Base-by-base conservation (phyloP, 2,113 vertebrate species). In the Arenaria interpres region DNA sequence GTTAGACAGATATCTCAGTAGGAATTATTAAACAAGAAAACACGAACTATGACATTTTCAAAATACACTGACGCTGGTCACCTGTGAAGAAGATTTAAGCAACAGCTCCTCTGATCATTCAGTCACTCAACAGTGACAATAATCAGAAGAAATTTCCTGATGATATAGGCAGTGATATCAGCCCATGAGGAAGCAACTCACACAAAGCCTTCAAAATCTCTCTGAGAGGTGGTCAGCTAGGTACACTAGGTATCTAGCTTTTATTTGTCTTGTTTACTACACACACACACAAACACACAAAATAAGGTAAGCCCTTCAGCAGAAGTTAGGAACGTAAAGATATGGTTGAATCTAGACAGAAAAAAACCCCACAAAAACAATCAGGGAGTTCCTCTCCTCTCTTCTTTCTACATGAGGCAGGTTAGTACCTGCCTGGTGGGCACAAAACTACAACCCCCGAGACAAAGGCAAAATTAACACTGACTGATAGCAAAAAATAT, bases 11-110 rank as follows among this genome's bases (percentile, higher is more conserved):
- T 54, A 51, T 57, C 56, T 80, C 43, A 50, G 41, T 35, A 86
- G 17, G 30, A 87, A 69, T 80, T 73, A 86, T n/a, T 56, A 80
- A 91, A 56, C 12, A 74, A 80, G 63, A 45, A 80, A 93, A 73
- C 6, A 69, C 43, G 74, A 89, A 74, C 16, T 6, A 37, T 35
- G 54, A 87, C 43, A 76, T 87, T 81, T 91, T 94, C 77, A 62
- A 53, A 51, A 80, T 23, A 77, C 28, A 37, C 0, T 50, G n/a
- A 59, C 24, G n/a, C 50, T 0, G 0, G 76, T 80, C 50, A 66
- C 14, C 45, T 43, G 28, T 60, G 57, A 89, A 88, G n/a, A 91
- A 16, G 48, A 84, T 8, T 20, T 3, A 83, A n/a, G 53, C n/a
- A 87, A 81, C 27, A 85, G 41, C 28, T 81, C 22, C 48, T 89